Evolutionary conservation across 2,888 invertebrate genomes (phyloP).

Genomic region (Drosophila lacicola): DNA sequence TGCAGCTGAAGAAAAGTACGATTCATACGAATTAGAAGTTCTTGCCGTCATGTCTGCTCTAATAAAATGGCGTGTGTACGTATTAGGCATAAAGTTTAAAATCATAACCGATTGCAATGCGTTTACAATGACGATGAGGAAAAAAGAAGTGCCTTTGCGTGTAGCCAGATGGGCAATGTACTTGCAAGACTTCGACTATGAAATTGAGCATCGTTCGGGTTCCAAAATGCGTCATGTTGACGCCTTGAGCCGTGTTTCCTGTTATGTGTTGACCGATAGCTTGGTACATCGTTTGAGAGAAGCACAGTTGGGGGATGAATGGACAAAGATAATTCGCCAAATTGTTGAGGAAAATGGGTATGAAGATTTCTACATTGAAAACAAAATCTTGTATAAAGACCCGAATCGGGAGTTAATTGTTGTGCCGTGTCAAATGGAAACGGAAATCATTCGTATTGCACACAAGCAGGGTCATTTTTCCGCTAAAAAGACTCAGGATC

Average conservation of each 20-base stretch:
- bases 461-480: slow-evolving; percentile 4
- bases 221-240: slow-evolving; percentile 13
- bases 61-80: too few relatives aligned
- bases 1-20: too few relatives aligned
- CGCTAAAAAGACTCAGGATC: slow-evolving; percentile 6
- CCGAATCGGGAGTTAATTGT: not conserved
- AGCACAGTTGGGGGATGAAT: slow-evolving; percentile 19
- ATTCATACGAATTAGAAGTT: too few relatives aligned
- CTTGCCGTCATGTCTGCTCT: too few relatives aligned
- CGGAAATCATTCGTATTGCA: too few relatives aligned
- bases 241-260: slow-evolving; percentile 14
- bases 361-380: slow-evolving; percentile 23
- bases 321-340: slow-evolving; percentile 2
- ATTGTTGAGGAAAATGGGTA: slow-evolving; percentile 5
- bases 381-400: slow-evolving; percentile 21
- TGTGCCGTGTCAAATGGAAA: too few relatives aligned
- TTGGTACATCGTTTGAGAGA: slow-evolving; percentile 6
- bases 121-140: too few relatives aligned
- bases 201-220: not conserved
- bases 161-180: too few relatives aligned
- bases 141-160: too few relatives aligned
- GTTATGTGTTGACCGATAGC: not conserved
- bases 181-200: too few relatives aligned
- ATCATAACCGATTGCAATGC: too few relatives aligned
- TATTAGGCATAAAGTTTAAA: too few relatives aligned